Evolutionary conservation across 2,113 vertebrate species (phyloP), one percentile per base, ranked within the genome.

Genomic region (Macheiramphus alcinus): DNA sequence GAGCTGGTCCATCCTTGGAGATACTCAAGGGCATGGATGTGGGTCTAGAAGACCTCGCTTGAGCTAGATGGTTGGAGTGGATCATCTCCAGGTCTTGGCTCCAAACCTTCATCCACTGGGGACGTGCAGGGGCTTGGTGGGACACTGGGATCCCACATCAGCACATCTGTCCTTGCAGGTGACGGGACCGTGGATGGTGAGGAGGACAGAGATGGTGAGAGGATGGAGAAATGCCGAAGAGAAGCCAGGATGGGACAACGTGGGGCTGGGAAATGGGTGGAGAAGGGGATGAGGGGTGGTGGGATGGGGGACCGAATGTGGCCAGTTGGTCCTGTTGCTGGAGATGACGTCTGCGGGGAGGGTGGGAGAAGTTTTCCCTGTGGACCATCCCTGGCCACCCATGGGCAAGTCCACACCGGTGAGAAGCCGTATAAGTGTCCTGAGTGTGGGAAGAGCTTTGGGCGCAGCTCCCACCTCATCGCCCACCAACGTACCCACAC

Each of bases 341-440:
- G 40, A 58, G 40, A 10, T n/a, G 7, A 20, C 1, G 5, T 40
- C 27, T 40, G 36, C 1, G 6, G 29, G 36, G 50, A 73, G 29
- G 22, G 29, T 25, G 38, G 71, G 22, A 56, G 31, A 56, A 56
- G 31, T 43, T 74, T n/a, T 74, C 40, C 21, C 11, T 25, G 16
- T 26, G 38, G 71, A 18, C 43, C 52, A 12, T n/a, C 40, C 72
- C 40, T 58, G 73, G 42, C 14, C 42, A 10, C 42, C 55, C 34
- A 27, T 13, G 1, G 4, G 42, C 25, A 27, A 3, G n/a, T 48
- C 63, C 84, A 53, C 38, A 22, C 63, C 4, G 4, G 55, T 1
- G 40, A 80, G 59, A 56, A 73, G 8, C 58, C 76, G 42, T 73
- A 19, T 17, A 23, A 43, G 32, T 97, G 97, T 72, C 88, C 96